These are phyloP conservation scores for Styela plicata DNA, from an alignment of 23 tunicate species.

Conservation along the genomic window DNA sequence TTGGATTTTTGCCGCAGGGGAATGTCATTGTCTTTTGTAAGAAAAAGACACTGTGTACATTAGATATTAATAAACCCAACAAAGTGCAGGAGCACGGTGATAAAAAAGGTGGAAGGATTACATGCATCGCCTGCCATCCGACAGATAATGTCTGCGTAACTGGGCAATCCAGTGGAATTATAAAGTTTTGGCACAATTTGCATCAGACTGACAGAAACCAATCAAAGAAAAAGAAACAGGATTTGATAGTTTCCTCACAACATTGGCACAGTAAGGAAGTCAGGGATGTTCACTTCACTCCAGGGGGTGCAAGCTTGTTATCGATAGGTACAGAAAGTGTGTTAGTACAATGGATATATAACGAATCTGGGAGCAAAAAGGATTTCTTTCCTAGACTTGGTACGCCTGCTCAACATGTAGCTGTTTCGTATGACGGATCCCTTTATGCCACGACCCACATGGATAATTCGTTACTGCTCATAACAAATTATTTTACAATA, in stretches of 20 bases:
- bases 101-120: slow-evolving; percentile 28
- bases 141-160: slow-evolving; percentile 43
- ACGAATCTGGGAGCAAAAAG: slow-evolving; percentile 6
- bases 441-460: slow-evolving; percentile 48
- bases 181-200: slow-evolving; percentile 49
- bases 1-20: slow-evolving; percentile 16
- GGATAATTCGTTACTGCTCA: slow-evolving; percentile 65
- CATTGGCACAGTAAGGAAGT: slow-evolving; percentile 81
- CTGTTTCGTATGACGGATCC: slow-evolving; percentile 35
- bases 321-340: slow-evolving; percentile 66
- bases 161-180: slow-evolving; percentile 66
- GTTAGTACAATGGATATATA: slow-evolving; percentile 60
- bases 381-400: slow-evolving; percentile 73
- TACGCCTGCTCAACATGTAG: slow-evolving; percentile 25
- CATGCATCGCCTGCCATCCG: slow-evolving; percentile 75
- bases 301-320: slow-evolving; percentile 51
- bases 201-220: background rate
- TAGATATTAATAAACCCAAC: background rate
- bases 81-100: background rate
- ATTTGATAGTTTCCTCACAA: slow-evolving; percentile 10
- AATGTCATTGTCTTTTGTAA: slow-evolving; percentile 2
- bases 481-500: slow-evolving; percentile 43
- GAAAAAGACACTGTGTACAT: background rate
- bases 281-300: slow-evolving; percentile 31
- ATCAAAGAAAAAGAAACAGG: background rate